These are phyloP conservation scores for Nymphicus hollandicus DNA, from an alignment of 2,113 vertebrate species.

Conservation along the genomic window DNA sequence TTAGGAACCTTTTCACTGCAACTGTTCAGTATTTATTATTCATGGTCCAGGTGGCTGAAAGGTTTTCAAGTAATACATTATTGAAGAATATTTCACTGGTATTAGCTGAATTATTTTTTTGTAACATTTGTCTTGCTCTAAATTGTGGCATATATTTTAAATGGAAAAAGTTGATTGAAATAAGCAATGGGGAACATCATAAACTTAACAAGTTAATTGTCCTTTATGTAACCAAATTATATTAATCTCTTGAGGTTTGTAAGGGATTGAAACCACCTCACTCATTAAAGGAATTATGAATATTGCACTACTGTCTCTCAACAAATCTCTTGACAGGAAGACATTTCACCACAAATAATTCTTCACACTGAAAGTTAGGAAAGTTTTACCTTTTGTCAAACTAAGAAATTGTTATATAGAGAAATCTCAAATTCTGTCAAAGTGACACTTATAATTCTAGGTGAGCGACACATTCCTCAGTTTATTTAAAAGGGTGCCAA, in stretches of 20 bases:
- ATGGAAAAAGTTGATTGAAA: not conserved
- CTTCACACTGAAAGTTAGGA: not conserved
- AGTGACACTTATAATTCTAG: not conserved
- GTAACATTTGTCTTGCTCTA: not conserved
- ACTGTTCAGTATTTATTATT: not conserved
- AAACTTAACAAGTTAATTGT: not conserved
- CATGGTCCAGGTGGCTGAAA: not conserved
- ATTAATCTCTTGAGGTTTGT: rapidly evolving
- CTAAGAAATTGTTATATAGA: not conserved
- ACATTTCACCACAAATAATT: not conserved
- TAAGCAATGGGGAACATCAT: not conserved
- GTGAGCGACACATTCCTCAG: not conserved
- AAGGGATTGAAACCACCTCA: not conserved
- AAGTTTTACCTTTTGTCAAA: not conserved
- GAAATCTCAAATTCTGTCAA: not conserved
- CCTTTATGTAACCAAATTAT: not conserved
- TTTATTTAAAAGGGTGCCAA: not conserved
- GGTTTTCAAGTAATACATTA: not conserved
- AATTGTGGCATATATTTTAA: not conserved
- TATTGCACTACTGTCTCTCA: not conserved
- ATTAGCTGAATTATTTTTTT: not conserved
- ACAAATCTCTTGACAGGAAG: not conserved
- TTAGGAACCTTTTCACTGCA: not conserved
- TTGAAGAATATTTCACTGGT: not conserved
- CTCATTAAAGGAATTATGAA: not conserved